These are phyloP conservation scores for Limnephilus auricula DNA, from an alignment of 2,888 invertebrate species.

Conservation along the genomic window DNA sequence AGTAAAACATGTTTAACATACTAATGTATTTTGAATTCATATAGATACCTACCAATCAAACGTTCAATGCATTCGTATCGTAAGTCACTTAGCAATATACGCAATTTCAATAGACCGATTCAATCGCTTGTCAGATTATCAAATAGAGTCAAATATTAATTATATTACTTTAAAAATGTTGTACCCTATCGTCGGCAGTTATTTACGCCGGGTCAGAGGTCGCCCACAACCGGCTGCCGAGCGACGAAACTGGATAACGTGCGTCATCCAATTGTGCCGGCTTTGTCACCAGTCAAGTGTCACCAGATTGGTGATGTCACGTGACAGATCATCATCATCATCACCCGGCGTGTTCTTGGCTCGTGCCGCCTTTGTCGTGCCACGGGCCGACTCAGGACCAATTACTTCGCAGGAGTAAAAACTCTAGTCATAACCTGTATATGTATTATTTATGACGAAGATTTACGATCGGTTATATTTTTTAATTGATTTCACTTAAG, in stretches of 20 bases:
- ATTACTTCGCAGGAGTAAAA: not conserved
- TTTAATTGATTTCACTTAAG: not conserved
- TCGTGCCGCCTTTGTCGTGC: conserved; percentile 29
- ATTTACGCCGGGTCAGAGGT: conserved; percentile 39
- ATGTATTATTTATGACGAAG: not conserved
- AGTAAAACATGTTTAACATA: too few species aligned
- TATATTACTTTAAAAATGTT: not conserved
- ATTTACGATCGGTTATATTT: not conserved
- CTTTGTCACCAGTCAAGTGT: conserved; percentile 21
- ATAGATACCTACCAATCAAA: too few species aligned
- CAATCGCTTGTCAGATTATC: not conserved
- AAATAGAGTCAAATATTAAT: not conserved
- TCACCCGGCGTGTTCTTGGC: conserved; percentile 28
- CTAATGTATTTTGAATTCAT: too few species aligned
- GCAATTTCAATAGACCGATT: not conserved
- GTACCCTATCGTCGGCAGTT: conserved; percentile 17
- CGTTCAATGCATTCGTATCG: not conserved
- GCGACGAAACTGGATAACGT: conserved; percentile 49
- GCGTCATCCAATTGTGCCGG: conserved; percentile 46
- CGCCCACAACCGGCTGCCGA: conserved; percentile 45
- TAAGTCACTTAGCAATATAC: not conserved
- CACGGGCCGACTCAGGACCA: not conserved
- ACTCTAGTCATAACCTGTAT: not conserved
- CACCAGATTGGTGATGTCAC: conserved; percentile 52
- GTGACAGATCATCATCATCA: conserved; percentile 18